Evolutionary conservation across 2,888 invertebrate species (phyloP).

Genomic region (Cosmorhoe ocellata): DNA sequence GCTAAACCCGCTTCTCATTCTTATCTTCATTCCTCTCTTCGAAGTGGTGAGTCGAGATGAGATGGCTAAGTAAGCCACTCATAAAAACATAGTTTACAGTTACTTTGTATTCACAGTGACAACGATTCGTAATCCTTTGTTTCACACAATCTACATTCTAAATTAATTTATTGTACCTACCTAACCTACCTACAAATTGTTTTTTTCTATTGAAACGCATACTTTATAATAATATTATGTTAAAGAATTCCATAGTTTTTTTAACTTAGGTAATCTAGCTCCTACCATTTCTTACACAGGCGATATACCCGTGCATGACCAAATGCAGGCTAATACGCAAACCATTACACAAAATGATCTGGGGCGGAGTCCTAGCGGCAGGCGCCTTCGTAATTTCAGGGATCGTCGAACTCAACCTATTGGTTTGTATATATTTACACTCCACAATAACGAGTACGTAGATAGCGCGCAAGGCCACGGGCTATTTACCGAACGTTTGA

Average conservation of each 20-base stretch:
- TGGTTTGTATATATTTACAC: constrained; percentile 63
- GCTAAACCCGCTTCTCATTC: constrained; percentile 92
- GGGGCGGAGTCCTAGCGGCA: constrained; percentile 93
- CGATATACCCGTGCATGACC: constrained; percentile 89
- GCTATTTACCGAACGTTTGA: constrained; percentile 17
- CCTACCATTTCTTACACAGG: constrained; percentile 51
- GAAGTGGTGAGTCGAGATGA: constrained; percentile 77
- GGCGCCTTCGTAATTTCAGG: constrained; percentile 94
- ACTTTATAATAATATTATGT: no score
- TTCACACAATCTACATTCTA: not conserved
- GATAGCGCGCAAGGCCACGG: constrained; percentile 17
- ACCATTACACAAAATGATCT: constrained; percentile 93
- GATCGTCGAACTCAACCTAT: constrained; percentile 88
- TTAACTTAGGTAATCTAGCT: no score
- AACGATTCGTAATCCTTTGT: constrained; percentile 1
- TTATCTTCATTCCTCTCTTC: constrained; percentile 93
- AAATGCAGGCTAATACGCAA: constrained; percentile 86
- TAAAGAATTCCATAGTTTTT: no score
- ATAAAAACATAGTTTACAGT: not conserved
- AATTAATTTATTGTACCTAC: no score
- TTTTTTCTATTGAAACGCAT: not conserved
- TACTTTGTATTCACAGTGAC: not conserved
- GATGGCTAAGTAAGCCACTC: not conserved
- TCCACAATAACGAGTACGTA: not conserved
- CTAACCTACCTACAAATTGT: not conserved